These are phyloP conservation scores for Caenorhabditis imperialis DNA, from an alignment of 2,888 invertebrate genomes.

Conservation along the genomic window DNA sequence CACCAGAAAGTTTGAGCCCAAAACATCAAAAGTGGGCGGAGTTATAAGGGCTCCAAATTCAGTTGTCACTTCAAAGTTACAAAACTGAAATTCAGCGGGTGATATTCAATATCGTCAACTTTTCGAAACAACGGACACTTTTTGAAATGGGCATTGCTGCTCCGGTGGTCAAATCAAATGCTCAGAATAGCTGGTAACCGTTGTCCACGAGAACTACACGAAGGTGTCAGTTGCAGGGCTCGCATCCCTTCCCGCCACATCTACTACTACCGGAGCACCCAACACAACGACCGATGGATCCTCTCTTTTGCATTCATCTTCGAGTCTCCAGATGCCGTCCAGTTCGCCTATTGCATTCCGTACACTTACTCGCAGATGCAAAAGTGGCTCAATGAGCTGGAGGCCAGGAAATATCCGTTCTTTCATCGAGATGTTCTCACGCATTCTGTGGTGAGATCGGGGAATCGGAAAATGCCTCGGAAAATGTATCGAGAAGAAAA, in stretches of 20 bases:
- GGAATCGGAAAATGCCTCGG: too few species aligned
- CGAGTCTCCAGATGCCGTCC: slow-evolving; percentile 91
- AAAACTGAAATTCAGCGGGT: slow-evolving; percentile 92
- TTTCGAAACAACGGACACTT: slow-evolving; percentile 91
- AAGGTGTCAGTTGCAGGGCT: slow-evolving; percentile 82
- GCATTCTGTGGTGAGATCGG: slow-evolving; percentile 80
- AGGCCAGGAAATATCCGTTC: slow-evolving; percentile 82
- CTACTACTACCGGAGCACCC: slow-evolving; percentile 91
- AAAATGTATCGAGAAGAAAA: too few species aligned
- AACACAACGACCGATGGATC: slow-evolving; percentile 91
- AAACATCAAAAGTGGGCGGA: too few species aligned
- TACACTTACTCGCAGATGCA: slow-evolving; percentile 94
- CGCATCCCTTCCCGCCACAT: slow-evolving; percentile 88
- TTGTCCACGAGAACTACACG: neutral
- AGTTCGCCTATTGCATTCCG: slow-evolving; percentile 93
- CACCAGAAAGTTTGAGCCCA: too few species aligned
- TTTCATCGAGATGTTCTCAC: slow-evolving; percentile 86
- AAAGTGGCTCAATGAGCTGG: slow-evolving; percentile 86
- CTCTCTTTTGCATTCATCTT: slow-evolving; percentile 94
- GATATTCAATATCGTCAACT: slow-evolving; percentile 95
- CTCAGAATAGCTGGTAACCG: slow-evolving; percentile 89
- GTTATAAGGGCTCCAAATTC: too few species aligned
- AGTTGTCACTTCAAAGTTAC: too few species aligned
- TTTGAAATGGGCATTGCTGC: slow-evolving; percentile 90
- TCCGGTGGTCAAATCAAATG: slow-evolving; percentile 88